Evolutionary conservation across 2,888 invertebrate genomes (phyloP), one percentile per base, ranked within the genome.

Genomic region (Cordylochernes scorpioides): DNA sequence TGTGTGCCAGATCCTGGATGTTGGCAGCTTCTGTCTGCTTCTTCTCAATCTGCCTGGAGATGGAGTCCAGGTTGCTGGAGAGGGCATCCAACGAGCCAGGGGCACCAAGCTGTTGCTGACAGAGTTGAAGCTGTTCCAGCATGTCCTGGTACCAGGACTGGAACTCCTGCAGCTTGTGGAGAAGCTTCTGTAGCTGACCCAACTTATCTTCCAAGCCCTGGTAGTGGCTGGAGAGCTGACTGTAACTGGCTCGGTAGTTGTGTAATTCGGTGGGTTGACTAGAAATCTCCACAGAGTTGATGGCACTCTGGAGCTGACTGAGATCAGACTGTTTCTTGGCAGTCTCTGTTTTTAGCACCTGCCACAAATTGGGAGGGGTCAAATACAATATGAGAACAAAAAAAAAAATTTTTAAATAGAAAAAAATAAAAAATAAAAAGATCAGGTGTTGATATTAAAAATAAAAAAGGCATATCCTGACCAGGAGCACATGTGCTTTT

Each of bases 281-380:
- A 60, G 54, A 8, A 64, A 43, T 43, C 1, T 70, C 65, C 42
- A 80, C 60, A 33, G 67, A 67, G 45, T 77, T 77, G 0, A 84
- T 67, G 57, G 82, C 75, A 41, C 70, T 67, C 43, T 74, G 72
- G 40, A 84, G 72, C 3, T 64, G 63, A 37, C 68, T 63, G 40
- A 82, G 74, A 25, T 63, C 61, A 0, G 72, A 66, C 43, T 72
- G 71, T 3, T 36, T 28, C 9, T 21, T 31, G 6, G 27, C 28
- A 19, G 30, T 34, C 31, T 37, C 37, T 22, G 17, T 32, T 25
- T 32, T 34, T 18, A 36, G 7, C 13, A 32, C 16, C 36, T 36
- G 9, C 9, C 19, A 25, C 9, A 14, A 28, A 8, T 28, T 15
- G 6, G 2, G 6, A 14, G 4, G 17, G 9, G 2, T 3, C 5